These are phyloP conservation scores for Molossus molossus DNA, from an alignment of 2,797 vertebrate genomes.

Conservation along the genomic window DNA sequence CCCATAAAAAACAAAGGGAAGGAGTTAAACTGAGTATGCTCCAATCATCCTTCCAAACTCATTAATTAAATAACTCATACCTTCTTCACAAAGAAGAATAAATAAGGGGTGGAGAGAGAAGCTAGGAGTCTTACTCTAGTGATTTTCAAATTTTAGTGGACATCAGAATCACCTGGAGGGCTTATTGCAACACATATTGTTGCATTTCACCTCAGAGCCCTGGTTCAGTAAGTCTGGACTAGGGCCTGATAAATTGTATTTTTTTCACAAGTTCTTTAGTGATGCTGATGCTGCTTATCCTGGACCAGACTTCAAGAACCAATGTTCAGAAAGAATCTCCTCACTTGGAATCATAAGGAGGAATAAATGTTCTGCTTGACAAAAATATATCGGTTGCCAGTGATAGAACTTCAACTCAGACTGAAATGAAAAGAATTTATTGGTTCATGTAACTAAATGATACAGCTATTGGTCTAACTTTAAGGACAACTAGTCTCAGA, in stretches of 20 bases:
- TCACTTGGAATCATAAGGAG: not conserved
- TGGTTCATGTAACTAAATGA: slow-evolving; percentile 10
- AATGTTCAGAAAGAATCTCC: not conserved
- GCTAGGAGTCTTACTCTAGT: not conserved
- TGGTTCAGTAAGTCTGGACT: not conserved
- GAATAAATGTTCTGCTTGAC: slow-evolving; percentile 29
- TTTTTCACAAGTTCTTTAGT: slow-evolving; percentile 32
- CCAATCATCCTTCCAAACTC: slow-evolving; percentile 26
- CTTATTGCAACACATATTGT: not conserved
- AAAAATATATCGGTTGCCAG: not conserved
- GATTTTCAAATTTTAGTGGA: slow-evolving; percentile 25
- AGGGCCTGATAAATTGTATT: not conserved
- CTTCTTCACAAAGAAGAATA: not conserved
- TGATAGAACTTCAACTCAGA: slow-evolving; percentile 35
- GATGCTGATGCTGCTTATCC: not conserved
- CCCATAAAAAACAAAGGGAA: not conserved
- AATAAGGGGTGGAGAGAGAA: not conserved
- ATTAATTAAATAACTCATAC: not conserved
- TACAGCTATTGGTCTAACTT: not conserved
- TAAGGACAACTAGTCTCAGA: not conserved
- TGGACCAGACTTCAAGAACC: slow-evolving; percentile 1
- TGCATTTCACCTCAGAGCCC: not conserved
- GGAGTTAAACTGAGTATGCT: not conserved
- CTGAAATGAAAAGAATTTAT: not conserved
- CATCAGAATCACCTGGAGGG: not conserved